A percentile compares a stretch with the other conserved stretches of the same genome.
Evolutionary conservation across 2,113 vertebrate genomes (phyloP).

Genomic region (Petromus typicus): DNA sequence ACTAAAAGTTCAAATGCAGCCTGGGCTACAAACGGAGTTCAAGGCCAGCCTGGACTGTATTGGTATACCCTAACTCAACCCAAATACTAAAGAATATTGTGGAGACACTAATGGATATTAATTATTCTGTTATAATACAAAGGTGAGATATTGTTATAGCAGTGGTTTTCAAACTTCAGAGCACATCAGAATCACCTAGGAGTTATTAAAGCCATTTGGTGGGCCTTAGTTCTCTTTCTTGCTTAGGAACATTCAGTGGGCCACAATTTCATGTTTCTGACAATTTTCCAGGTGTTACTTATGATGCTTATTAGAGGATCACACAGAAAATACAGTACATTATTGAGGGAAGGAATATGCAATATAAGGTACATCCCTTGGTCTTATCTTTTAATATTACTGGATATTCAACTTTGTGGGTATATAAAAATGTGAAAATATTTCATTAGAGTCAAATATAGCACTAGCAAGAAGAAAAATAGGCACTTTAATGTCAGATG

Average conservation of each 20-base stretch:
- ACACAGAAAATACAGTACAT: not conserved
- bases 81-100: conserved; percentile 27
- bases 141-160: not conserved
- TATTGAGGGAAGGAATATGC: not conserved
- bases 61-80: not conserved
- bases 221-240: not conserved
- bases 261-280: conserved; percentile 18
- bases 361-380: not conserved
- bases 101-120: not conserved
- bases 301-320: not conserved
- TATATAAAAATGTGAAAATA: conserved; percentile 17
- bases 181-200: not conserved
- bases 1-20: not conserved
- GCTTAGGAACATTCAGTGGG: not conserved
- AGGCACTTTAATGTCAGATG: conserved; percentile 41
- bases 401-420: conserved; percentile 5
- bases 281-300: conserved; percentile 7
- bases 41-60: not conserved
- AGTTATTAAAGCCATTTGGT: conserved; percentile 21
- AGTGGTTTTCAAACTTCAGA: not conserved
- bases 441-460: not conserved
- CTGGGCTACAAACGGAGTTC: not conserved
- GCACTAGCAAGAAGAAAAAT: not conserved
- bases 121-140: not conserved
- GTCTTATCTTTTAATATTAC: conserved; percentile 25